phyloP scores from a whole-genome alignment of 2,888 invertebrate species.

The Sclerodermus sp. region DNA sequence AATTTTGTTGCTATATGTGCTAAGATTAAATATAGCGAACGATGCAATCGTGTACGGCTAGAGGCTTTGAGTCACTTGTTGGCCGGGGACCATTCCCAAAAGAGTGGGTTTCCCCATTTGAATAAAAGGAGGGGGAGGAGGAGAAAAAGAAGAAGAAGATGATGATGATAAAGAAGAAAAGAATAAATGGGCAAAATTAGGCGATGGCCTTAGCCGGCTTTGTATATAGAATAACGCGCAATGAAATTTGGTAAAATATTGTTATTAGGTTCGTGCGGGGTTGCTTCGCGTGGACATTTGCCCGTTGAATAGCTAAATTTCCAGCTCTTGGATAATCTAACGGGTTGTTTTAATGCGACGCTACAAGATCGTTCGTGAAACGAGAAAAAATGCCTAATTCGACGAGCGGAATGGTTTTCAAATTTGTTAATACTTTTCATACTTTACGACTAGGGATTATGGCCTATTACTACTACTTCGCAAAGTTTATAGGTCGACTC shows the following conservation, averaged over 20 bases:
- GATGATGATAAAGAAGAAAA: neutral
- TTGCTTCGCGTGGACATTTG: constrained; percentile 10
- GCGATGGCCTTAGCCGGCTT: neutral
- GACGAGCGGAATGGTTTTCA: constrained; percentile 32
- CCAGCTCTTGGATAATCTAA: constrained; percentile 25
- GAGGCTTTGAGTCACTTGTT: neutral
- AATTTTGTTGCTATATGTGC: too few species aligned
- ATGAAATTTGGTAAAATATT: neutral
- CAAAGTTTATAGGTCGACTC: constrained; percentile 40
- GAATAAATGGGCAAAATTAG: constrained; percentile 6
- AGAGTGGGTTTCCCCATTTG: neutral
- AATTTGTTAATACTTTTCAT: constrained; percentile 49
- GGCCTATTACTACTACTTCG: constrained; percentile 48
- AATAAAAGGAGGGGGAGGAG: neutral
- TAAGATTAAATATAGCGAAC: constrained; percentile 3
- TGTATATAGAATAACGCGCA: constrained; percentile 7
- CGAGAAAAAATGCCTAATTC: constrained; percentile 28
- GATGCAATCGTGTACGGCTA: constrained; percentile 2
- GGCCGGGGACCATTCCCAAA: neutral
- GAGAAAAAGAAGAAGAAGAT: too few species aligned
- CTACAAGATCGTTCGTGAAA: constrained; percentile 11
- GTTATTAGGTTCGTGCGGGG: constrained; percentile 4
- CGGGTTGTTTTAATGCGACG: constrained; percentile 19
- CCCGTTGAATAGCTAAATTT: constrained; percentile 19
- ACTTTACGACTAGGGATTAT: constrained; percentile 44